Conservation (phyloP, 2,888 invertebrate species). For the Drosophila pseudotakahashii region DNA sequence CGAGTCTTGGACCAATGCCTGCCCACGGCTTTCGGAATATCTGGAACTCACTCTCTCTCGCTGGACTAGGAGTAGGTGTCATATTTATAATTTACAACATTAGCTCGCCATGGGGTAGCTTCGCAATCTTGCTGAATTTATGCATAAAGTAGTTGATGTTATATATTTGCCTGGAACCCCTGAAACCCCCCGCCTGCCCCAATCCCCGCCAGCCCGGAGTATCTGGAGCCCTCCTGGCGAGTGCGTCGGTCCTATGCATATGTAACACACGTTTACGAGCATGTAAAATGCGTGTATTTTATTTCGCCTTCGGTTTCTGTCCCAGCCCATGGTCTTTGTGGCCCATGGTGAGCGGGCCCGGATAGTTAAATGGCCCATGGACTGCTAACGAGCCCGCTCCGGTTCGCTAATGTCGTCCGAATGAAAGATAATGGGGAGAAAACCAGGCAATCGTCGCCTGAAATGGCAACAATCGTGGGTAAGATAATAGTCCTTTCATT, state of each 20-base stretch:
- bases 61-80: conserved; percentile 80
- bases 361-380: conserved; percentile 51
- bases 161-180: conserved; percentile 57
- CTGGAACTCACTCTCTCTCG: conserved; percentile 18
- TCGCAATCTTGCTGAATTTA: conserved; percentile 78
- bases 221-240: conserved; percentile 40
- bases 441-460: conserved; percentile 20
- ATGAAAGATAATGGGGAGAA: conserved; percentile 18
- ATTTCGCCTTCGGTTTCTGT: conserved; percentile 63
- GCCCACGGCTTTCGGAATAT: conserved; percentile 62
- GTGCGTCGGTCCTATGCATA: conserved; percentile 55
- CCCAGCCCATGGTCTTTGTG: conserved; percentile 12
- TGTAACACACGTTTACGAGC: conserved; percentile 79
- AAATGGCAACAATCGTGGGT: background rate
- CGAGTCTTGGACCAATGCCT: conserved; percentile 28
- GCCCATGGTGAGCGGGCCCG: conserved; percentile 49
- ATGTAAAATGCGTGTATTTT: conserved; percentile 79
- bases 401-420: conserved; percentile 43
- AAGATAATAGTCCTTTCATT: background rate
- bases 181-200: background rate
- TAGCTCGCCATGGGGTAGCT: conserved; percentile 82
- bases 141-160: conserved; percentile 78
- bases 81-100: conserved; percentile 83
- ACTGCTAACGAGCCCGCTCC: conserved; percentile 67
- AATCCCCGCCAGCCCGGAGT: background rate